Percentiles rank a stretch among this genome's conserved stretches.
phyloP scores from a whole-genome alignment of 30 jellyfish, hydroid and myxozoan species.

The Hydra vulgaris region DNA sequence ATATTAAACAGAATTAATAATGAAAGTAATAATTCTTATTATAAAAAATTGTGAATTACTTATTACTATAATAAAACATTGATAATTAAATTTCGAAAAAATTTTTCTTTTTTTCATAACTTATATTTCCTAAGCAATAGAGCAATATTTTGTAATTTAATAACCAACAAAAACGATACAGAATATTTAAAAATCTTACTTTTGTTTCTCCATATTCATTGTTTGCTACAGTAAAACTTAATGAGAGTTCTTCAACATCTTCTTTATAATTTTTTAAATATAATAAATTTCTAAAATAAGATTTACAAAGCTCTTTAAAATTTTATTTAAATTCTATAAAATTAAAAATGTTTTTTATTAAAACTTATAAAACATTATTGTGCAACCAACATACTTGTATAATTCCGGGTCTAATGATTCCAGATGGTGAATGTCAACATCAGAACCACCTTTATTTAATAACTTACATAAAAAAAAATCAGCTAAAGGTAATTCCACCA shows the following conservation, averaged over 20 bases:
- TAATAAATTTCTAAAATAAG: constrained; percentile 47
- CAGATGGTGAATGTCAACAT: constrained; percentile 87
- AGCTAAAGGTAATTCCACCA: constrained; percentile 97
- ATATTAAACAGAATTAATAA: no score
- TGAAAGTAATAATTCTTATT: no score
- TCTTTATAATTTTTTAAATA: constrained; percentile 74
- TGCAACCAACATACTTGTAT: no score
- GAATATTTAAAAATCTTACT: constrained; percentile 24
- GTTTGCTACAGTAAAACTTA: constrained; percentile 67
- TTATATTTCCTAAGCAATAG: no score
- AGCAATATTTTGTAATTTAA: not conserved
- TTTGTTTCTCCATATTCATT: constrained; percentile 75
- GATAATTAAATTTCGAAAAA: no score
- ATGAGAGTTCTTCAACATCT: constrained; percentile 77
- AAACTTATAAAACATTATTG: not conserved
- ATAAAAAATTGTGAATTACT: no score
- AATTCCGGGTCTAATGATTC: constrained; percentile 89
- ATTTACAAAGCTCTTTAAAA: not conserved
- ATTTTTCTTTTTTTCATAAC: no score
- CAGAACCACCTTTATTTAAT: constrained; percentile 69
- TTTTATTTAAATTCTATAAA: not conserved
- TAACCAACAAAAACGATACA: no score
- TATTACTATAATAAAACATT: no score
- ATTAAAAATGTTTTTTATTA: no score
- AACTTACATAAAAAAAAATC: constrained; percentile 87